phyloP scores from a whole-genome alignment of 1,140 invertebrate species.

The Plodia interpunctella region DNA sequence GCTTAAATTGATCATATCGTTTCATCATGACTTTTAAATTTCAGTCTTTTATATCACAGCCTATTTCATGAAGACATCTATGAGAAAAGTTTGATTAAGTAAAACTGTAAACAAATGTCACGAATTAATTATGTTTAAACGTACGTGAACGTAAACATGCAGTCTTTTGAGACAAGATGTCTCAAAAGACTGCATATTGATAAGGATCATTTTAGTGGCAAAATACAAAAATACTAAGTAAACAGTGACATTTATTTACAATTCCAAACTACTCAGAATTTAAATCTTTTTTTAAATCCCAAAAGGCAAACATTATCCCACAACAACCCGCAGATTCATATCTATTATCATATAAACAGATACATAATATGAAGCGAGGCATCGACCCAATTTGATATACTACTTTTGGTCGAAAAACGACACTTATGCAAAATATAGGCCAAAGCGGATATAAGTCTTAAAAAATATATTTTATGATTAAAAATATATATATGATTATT shows the following conservation, averaged over 20 bases:
- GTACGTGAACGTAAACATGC: too few relatives aligned
- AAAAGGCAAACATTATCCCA: background rate
- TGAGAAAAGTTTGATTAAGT: slow-evolving; percentile 21
- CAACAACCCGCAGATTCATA: background rate
- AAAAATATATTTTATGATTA: too few relatives aligned
- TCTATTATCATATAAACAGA: background rate
- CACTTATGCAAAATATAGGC: background rate
- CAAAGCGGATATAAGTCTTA: slow-evolving; percentile 2
- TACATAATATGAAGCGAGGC: background rate
- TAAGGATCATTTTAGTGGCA: too few relatives aligned
- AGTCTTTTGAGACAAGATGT: too few relatives aligned
- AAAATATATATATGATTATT: too few relatives aligned
- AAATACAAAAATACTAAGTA: too few relatives aligned
- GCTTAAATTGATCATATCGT: slow-evolving; percentile 21
- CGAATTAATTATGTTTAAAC: too few relatives aligned
- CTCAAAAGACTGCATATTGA: too few relatives aligned
- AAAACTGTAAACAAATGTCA: slow-evolving; percentile 5
- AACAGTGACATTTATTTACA: background rate
- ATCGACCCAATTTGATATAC: background rate
- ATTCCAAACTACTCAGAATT: background rate
- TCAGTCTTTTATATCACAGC: slow-evolving; percentile 21
- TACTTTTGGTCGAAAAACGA: background rate
- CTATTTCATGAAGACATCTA: slow-evolving; percentile 28
- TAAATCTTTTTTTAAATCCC: background rate
- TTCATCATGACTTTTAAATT: slow-evolving; percentile 28